These are phyloP conservation scores for Megastigmus dorsalis DNA, from an alignment of 2,888 invertebrate species.

Conservation along the genomic window DNA sequence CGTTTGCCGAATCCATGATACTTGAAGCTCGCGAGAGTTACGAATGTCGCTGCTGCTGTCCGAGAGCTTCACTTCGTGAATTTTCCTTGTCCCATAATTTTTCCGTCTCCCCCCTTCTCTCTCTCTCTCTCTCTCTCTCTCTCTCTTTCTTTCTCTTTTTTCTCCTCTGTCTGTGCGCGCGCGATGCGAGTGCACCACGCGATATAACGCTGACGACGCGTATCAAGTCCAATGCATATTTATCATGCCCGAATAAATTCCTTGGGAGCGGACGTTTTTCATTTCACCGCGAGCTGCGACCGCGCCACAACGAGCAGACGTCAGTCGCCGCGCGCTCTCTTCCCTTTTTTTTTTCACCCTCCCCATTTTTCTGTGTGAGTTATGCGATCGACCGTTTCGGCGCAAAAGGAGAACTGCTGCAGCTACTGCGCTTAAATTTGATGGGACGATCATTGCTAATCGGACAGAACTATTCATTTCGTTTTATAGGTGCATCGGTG, in stretches of 20 bases:
- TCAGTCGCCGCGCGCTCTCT: no score
- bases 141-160: not conserved
- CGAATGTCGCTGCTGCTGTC: no score
- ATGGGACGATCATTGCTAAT: no score
- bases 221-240: slow-evolving; percentile 49
- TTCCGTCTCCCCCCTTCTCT: not conserved
- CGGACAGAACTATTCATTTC: no score
- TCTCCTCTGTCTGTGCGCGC: not conserved
- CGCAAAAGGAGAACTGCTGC: not conserved
- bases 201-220: slow-evolving; percentile 27
- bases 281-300: slow-evolving; percentile 31
- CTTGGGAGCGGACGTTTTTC: slow-evolving; percentile 11
- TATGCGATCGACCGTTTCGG: not conserved
- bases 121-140: not conserved
- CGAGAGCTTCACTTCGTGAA: slow-evolving; percentile 8
- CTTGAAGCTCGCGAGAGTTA: not conserved
- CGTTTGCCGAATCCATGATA: not conserved
- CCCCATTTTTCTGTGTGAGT: not conserved
- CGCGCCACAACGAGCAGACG: not conserved
- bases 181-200: no score
- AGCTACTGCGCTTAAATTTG: not conserved
- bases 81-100: slow-evolving; percentile 35
- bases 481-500: no score
- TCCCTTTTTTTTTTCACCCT: not conserved
- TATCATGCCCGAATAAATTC: slow-evolving; percentile 43